A percentile compares a stretch with the other conserved stretches of the same genome.
Conservation (phyloP, 35 echinoderm and acorn worm species). For the Diadema setosum region DNA sequence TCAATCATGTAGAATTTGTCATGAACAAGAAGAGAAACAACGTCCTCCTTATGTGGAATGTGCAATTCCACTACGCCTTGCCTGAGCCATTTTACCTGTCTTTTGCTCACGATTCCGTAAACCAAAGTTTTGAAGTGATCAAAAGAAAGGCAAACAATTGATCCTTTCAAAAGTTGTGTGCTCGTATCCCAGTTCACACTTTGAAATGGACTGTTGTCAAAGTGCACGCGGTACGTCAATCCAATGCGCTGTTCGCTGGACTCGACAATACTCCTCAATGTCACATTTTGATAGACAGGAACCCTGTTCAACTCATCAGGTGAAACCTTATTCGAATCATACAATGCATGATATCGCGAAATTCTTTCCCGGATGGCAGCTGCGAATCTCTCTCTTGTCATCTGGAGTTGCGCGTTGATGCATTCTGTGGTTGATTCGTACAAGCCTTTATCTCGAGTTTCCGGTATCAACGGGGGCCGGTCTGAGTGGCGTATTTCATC, state of each 20-base stretch:
- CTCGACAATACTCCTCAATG: not conserved
- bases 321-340: not conserved
- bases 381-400: conserved; percentile 72
- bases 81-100: conserved; percentile 9
- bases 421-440: conserved; percentile 40
- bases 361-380: conserved; percentile 56
- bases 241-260: not conserved
- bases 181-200: conserved; percentile 37
- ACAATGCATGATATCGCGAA: not conserved
- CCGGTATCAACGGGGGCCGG: no score
- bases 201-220: conserved; percentile 28
- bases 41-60: not conserved
- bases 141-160: conserved; percentile 71
- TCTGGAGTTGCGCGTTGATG: conserved; percentile 57
- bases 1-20: conserved; percentile 15
- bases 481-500: no score
- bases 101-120: conserved; percentile 61
- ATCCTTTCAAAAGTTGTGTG: conserved; percentile 62
- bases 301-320: not conserved
- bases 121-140: conserved; percentile 67
- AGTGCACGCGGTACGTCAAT: conserved; percentile 19
- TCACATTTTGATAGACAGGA: conserved; percentile 37
- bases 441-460: conserved; percentile 25
- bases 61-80: conserved; percentile 17
- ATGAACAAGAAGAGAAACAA: not conserved